A percentile compares a stretch with the other conserved stretches of the same genome.
phyloP scores from a whole-genome alignment of 2,888 invertebrate genomes.

The Patella ulyssiponensis region DNA sequence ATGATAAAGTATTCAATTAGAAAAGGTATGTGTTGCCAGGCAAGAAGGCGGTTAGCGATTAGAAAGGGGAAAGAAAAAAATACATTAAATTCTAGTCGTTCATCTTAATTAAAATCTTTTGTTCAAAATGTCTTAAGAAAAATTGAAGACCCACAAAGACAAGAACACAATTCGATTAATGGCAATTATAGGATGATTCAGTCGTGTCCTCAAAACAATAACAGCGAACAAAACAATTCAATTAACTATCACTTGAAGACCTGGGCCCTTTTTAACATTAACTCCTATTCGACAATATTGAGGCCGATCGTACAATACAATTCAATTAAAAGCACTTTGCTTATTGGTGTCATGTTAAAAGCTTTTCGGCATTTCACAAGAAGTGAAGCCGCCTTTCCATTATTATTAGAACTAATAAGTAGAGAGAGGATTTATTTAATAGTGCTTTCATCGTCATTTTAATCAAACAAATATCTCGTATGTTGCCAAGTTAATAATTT shows the following conservation, averaged over 20 bases:
- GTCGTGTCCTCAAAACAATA: background rate
- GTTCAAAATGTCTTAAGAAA: background rate
- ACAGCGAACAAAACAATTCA: background rate
- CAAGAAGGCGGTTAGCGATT: too few relatives aligned
- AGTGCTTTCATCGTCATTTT: constrained; percentile 4
- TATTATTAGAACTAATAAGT: constrained; percentile 5
- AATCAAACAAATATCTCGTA: constrained; percentile 1
- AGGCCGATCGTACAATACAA: background rate
- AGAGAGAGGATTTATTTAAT: constrained; percentile 8
- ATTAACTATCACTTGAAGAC: background rate
- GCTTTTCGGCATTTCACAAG: constrained; percentile 5
- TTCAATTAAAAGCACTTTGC: constrained; percentile 7
- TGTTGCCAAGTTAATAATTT: constrained; percentile 7
- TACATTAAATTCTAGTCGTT: too few relatives aligned
- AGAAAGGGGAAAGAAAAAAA: too few relatives aligned
- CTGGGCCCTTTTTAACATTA: background rate
- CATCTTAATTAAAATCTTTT: background rate
- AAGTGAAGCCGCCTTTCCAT: background rate
- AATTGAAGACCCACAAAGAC: background rate
- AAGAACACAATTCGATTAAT: constrained; percentile 3
- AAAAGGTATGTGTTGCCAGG: too few relatives aligned
- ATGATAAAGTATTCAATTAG: too few relatives aligned
- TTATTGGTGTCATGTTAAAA: constrained; percentile 9
- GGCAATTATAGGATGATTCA: constrained; percentile 8
- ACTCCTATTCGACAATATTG: constrained; percentile 7